Base-by-base conservation (phyloP, 2,888 invertebrate genomes). In the Barypeithes pellucidus region DNA sequence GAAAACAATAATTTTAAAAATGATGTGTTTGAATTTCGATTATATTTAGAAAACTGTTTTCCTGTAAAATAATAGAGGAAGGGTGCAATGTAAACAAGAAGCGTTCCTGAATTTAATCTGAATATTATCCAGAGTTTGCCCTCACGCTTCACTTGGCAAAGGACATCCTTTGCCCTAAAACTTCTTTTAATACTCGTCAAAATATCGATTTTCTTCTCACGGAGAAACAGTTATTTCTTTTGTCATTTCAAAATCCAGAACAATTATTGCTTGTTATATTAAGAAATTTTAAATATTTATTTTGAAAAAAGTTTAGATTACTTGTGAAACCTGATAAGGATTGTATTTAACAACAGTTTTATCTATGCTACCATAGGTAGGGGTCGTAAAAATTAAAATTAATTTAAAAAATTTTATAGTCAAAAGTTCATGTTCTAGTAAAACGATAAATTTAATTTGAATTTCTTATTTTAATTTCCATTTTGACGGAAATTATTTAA, bases 151-250 rank as follows among this genome's bases (percentile, higher is more conserved):
- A 52, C 70, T 71, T 57, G 70, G 59, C 47, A 65, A 71, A 71
- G 65, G 70, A 71, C 65, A 71, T 71, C 59, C 14, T 14, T 36
- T 65, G 41, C 62, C 63, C 63, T 69, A 41, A 59, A 71, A 65
- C 41, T 43, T 59, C 70, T 71, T 43, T 71, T 71, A 71, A 71
- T 71, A 71, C 70, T 59, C 70, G 63, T 36, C 29, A 65, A 71
- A 71, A 65, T 71, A 71, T 71, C 59, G 70, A 71, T 65, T 65
- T 65, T 71, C 57, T 59, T 57, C 57, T 57, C 65, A 65, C 18
- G 45, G 43, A 59, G 54, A 22, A 59, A 33, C 57, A 59, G 24
- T 65, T 60, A 33, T 33, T 65, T 60, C 65, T 43, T 71, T 71
- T 52, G 70, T 65, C 65, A 71, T 66, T 57, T 18, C 3, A 33